A percentile compares a stretch with the other conserved stretches of the same genome.
phyloP scores from a whole-genome alignment of 2,113 vertebrate genomes.

The Misgurnus mizolepis region DNA sequence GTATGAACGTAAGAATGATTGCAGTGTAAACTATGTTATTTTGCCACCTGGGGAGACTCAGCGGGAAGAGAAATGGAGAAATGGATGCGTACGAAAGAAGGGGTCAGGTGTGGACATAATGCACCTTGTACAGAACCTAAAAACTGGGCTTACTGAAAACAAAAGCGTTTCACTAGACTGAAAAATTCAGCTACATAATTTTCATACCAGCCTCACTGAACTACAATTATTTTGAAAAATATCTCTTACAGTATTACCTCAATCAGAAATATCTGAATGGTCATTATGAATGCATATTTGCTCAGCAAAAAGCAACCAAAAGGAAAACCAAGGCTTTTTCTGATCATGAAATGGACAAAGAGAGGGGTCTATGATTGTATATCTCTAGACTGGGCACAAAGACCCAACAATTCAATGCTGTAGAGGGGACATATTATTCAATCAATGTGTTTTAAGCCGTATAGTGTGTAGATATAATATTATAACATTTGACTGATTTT shows the following conservation, averaged over 20 bases:
- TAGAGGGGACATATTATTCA: neutral
- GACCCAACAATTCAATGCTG: neutral
- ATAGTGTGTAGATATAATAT: no score
- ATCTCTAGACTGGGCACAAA: neutral
- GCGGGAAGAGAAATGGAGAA: conserved; percentile 44
- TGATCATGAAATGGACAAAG: neutral
- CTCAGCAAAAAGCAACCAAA: neutral
- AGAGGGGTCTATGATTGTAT: neutral
- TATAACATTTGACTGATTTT: neutral
- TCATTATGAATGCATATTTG: neutral
- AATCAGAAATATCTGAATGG: neutral
- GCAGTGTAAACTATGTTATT: conserved; percentile 45
- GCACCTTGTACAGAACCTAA: neutral
- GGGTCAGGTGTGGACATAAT: conserved; percentile 30
- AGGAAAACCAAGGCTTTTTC: neutral
- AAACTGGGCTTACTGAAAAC: no score
- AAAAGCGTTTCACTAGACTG: neutral
- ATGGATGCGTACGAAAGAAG: conserved; percentile 35
- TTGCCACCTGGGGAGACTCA: conserved; percentile 45
- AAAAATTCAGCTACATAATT: conserved; percentile 12
- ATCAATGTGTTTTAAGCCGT: no score
- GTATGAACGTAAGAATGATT: conserved; percentile 39
- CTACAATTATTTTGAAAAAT: no score
- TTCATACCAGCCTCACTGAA: neutral
- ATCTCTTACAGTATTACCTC: no score